Percentiles rank a stretch among this genome's conserved stretches.
Evolutionary conservation across 2,888 invertebrate species (phyloP).

Genomic region (Coecobrya sp.): DNA sequence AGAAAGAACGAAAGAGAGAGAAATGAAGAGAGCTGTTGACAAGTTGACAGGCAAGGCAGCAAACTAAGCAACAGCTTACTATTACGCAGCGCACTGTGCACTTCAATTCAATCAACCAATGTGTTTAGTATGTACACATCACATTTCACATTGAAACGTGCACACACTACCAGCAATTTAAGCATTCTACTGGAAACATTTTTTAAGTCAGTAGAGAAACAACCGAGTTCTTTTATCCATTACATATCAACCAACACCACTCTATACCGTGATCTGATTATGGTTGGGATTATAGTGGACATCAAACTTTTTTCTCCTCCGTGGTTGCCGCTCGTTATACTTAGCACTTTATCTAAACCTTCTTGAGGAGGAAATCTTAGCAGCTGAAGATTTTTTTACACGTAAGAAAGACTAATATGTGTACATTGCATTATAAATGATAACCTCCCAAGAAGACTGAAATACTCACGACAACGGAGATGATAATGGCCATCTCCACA

Average conservation of each 20-base stretch:
- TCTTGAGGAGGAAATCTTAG: neutral
- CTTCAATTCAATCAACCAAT: conserved; percentile 51
- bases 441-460: conserved; percentile 75
- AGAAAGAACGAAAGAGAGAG: conserved; percentile 1
- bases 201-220: neutral
- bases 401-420: conserved; percentile 36
- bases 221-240: neutral
- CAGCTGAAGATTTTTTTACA: neutral
- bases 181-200: neutral
- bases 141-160: neutral
- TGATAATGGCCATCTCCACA: neutral
- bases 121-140: neutral
- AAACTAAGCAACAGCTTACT: conserved; percentile 71
- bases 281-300: neutral
- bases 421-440: conserved; percentile 55
- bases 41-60: conserved; percentile 66
- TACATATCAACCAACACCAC: neutral
- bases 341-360: neutral
- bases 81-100: too few species aligned
- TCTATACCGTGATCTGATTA: conserved; percentile 30
- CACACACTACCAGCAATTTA: neutral
- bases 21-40: conserved; percentile 79
- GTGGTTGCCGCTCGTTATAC: neutral
- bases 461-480: conserved; percentile 22
- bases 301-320: neutral